A percentile compares a stretch with the other conserved stretches of the same genome.
Evolutionary conservation across 2,888 invertebrate genomes (phyloP).

Genomic region (Dyspetes luteomarginatus): DNA sequence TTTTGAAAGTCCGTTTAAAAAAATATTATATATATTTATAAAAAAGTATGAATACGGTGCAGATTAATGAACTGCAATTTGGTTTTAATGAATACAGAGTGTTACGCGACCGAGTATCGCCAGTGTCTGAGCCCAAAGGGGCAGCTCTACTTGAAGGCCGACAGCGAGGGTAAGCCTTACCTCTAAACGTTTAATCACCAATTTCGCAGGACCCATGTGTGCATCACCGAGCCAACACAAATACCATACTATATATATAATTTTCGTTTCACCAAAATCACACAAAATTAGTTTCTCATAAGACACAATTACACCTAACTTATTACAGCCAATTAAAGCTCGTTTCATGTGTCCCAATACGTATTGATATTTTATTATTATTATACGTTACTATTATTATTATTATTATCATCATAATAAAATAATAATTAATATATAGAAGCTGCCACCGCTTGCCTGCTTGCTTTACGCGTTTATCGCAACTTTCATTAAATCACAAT

Average conservation of each 20-base stretch:
- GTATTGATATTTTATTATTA: constrained; percentile 37
- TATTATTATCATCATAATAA: constrained; percentile 33
- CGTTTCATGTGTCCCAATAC: constrained; percentile 60
- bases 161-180: constrained; percentile 91
- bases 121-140: constrained; percentile 91
- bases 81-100: constrained; percentile 82
- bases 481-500: constrained; percentile 59
- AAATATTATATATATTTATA: constrained; percentile 4
- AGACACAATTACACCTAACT: constrained; percentile 32
- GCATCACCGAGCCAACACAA: constrained; percentile 51
- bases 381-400: constrained; percentile 35
- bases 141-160: constrained; percentile 93
- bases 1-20: not conserved
- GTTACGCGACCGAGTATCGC: constrained; percentile 89
- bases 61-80: constrained; percentile 72
- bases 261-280: constrained; percentile 34
- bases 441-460: constrained; percentile 79
- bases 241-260: constrained; percentile 72
- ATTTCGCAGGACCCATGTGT: constrained; percentile 80
- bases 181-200: constrained; percentile 80
- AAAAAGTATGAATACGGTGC: constrained; percentile 24
- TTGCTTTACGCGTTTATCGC: constrained; percentile 74
- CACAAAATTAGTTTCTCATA: constrained; percentile 36
- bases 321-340: constrained; percentile 42
- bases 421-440: constrained; percentile 69